Conservation (phyloP, 2,797 vertebrate genomes). For the Megaceryle alcyon region DNA sequence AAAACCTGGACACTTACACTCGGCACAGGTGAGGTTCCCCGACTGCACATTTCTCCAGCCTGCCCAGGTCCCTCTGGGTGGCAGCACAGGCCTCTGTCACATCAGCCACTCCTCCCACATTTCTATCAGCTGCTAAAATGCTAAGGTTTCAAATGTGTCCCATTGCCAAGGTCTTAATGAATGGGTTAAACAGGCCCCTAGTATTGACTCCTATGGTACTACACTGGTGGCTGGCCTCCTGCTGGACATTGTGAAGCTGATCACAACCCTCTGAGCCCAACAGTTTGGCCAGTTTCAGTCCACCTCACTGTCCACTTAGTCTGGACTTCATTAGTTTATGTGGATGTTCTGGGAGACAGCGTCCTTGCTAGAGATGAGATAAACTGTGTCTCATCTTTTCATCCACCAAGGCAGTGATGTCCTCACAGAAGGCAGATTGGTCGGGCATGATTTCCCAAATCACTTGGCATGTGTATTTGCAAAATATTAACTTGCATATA, state of each 20-base stretch:
- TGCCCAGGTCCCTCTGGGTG: not conserved
- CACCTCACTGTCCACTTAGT: not conserved
- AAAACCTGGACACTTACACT: not conserved
- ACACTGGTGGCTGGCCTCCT: not conserved
- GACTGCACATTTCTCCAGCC: not conserved
- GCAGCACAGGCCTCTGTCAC: not conserved
- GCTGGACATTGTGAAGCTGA: not conserved
- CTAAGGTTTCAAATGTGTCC: not conserved
- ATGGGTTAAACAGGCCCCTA: not conserved
- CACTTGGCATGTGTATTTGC: not conserved
- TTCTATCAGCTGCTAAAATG: fast-evolving
- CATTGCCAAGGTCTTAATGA: not conserved
- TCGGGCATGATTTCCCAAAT: not conserved
- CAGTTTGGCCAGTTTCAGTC: not conserved
- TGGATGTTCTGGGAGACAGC: not conserved
- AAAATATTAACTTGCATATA: not conserved
- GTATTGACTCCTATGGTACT: not conserved
- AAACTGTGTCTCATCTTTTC: not conserved
- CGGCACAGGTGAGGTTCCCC: fast-evolving
- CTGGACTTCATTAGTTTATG: fast-evolving
- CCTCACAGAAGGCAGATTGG: not conserved
- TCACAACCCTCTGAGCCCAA: not conserved
- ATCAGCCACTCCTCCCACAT: not conserved
- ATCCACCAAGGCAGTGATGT: not conserved
- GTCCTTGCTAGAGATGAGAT: not conserved